phyloP scores from a whole-genome alignment of 2,113 vertebrate genomes.

The Oryzias curvinotus region DNA sequence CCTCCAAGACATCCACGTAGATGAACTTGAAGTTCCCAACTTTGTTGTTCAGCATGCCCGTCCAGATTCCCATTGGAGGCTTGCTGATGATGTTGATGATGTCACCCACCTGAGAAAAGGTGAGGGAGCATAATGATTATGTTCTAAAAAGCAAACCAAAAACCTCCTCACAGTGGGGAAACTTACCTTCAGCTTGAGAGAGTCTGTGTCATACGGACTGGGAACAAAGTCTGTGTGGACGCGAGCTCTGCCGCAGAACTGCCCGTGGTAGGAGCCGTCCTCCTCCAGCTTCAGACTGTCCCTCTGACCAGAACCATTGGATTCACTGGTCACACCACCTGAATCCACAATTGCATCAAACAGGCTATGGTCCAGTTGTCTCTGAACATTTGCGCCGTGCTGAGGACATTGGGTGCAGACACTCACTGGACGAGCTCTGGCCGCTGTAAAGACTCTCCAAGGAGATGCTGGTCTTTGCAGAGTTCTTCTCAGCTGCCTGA shows the following conservation, averaged over 20 bases:
- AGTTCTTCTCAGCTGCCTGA: conserved; percentile 71
- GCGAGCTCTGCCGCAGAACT: conserved; percentile 89
- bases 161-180: neutral
- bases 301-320: conserved; percentile 84
- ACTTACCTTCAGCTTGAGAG: conserved; percentile 93
- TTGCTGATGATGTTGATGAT: conserved; percentile 95
- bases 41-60: conserved; percentile 91
- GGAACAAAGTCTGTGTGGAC: conserved; percentile 96
- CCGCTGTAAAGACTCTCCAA: conserved; percentile 90
- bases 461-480: conserved; percentile 83
- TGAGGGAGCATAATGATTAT: neutral
- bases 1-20: conserved; percentile 86
- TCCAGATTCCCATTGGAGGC: conserved; percentile 98
- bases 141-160: neutral
- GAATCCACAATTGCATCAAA: conserved; percentile 39
- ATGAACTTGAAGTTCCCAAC: conserved; percentile 99
- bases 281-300: conserved; percentile 88
- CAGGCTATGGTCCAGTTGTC: neutral
- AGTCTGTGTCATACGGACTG: conserved; percentile 95
- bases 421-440: conserved; percentile 91
- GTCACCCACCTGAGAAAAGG: conserved; percentile 85
- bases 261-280: conserved; percentile 83
- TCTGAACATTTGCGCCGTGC: neutral
- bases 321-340: conserved; percentile 91
- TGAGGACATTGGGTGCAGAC: neutral